Evolutionary conservation across 2,797 vertebrate species (phyloP).

Genomic region (Centroberyx gerrardi): DNA sequence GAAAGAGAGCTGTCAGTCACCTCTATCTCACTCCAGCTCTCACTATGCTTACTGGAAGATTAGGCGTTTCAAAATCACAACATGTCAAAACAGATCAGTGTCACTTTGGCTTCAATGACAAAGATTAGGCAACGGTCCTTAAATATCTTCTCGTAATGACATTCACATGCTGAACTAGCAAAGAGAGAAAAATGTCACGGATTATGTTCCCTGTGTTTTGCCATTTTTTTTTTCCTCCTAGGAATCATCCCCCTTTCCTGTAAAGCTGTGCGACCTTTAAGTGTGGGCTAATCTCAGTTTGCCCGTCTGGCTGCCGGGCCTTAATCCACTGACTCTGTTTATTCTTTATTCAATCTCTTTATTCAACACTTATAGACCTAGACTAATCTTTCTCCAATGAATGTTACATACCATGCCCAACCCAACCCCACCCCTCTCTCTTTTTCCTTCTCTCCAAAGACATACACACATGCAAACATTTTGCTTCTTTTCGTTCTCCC

Average conservation of each 20-base stretch:
- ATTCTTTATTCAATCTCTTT: conserved; percentile 72
- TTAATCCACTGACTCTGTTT: conserved; percentile 77
- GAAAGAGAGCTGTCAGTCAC: conserved; percentile 32
- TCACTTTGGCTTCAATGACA: neutral
- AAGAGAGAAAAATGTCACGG: neutral
- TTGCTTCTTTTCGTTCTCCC: conserved; percentile 10
- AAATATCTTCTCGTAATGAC: conserved; percentile 3
- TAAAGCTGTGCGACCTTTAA: conserved; percentile 73
- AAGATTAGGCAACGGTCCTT: neutral
- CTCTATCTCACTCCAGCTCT: conserved; percentile 1
- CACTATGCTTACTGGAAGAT: neutral
- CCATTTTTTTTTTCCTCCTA: conserved; percentile 20
- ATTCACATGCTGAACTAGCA: neutral
- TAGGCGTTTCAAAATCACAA: conserved; percentile 19
- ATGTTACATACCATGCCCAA: conserved; percentile 41
- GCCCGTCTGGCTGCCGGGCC: conserved; percentile 60
- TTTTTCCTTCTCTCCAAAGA: conserved; percentile 10
- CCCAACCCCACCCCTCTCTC: conserved; percentile 14
- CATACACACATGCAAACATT: conserved; percentile 31
- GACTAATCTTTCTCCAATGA: conserved; percentile 66
- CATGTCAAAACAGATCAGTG: conserved; percentile 28
- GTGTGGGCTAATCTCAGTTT: conserved; percentile 70
- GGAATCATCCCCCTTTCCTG: conserved; percentile 56
- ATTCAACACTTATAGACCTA: conserved; percentile 58
- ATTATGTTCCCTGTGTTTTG: conserved; percentile 18